Evolutionary conservation across 2,888 invertebrate genomes (phyloP).

Genomic region (Andrena camellia): DNA sequence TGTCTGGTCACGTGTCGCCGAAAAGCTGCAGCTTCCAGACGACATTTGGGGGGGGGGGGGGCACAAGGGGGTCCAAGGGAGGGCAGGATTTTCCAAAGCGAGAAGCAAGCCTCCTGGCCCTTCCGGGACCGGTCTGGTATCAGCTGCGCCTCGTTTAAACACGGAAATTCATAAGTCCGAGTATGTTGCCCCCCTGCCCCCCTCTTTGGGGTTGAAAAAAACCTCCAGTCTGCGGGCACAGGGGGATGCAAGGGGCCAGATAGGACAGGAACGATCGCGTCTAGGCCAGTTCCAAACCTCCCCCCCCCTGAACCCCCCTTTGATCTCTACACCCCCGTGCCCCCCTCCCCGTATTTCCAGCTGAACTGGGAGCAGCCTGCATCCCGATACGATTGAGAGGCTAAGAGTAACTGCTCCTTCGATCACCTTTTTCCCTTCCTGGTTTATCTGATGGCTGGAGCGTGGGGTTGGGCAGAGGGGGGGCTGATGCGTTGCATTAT

Average conservation of each 20-base stretch:
- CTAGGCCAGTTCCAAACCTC: constrained; percentile 49
- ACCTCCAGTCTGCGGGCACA: constrained; percentile 27
- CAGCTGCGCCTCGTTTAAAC: constrained; percentile 77
- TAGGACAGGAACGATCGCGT: constrained; percentile 46
- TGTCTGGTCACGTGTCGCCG: constrained; percentile 66
- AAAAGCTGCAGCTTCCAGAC: constrained; percentile 62
- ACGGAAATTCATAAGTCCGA: constrained; percentile 76
- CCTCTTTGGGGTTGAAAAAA: constrained; percentile 47
- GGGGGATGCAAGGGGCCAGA: constrained; percentile 24
- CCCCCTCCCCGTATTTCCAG: constrained; percentile 50
- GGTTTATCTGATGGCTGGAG: constrained; percentile 22
- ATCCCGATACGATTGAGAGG: constrained; percentile 1
- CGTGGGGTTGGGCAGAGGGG: no score
- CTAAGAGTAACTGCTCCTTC: constrained; percentile 10
- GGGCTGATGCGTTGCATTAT: no score
- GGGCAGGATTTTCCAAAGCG: constrained; percentile 58
- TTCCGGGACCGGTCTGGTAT: constrained; percentile 66
- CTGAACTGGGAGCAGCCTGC: constrained; percentile 55
- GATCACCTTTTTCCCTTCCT: neutral
- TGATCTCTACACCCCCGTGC: constrained; percentile 46
- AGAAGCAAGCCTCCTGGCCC: constrained; percentile 42
- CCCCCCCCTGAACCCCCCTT: neutral
- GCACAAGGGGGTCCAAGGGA: constrained; percentile 12
- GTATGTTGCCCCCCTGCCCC: constrained; percentile 63
- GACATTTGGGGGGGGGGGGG: constrained; percentile 17